Evolutionary conservation across 2,888 invertebrate species (phyloP), one percentile per base, ranked within the genome.

Genomic region (Cartodere bifasciata): DNA sequence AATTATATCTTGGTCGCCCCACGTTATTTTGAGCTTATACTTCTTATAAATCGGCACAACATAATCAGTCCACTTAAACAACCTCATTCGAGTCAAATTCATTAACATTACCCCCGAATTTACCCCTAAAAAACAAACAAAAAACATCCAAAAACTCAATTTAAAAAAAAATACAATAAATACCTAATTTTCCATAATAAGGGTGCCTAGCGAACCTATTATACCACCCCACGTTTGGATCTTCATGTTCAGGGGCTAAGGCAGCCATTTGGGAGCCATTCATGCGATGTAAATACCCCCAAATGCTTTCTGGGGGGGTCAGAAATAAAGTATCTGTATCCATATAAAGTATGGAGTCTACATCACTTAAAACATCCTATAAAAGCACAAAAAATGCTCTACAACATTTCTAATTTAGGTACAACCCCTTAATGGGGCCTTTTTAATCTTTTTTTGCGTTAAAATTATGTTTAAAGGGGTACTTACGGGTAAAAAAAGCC

Each of bases 91-190:
- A 0, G 91, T 91, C 30, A 95, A 64, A 60, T 95, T 92, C 94
- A 95, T 95, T 29, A 95, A 60, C 92, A 95, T 94, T 0, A 95
- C 91, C 20, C 94, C 95, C 1, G 94, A 92, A 63, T 95, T 95
- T 0, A 95, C 74, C 35, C 94, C 94, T 82, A 50, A 29, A 52
- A 48, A 25, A 32, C 13, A 7, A 10, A n/a, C 4, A 30, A 23
- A 12, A 16, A 2, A 11, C n/a, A 23, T 4, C 5, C 15, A 23
- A 16, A 12, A 30, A 23, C 2, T 17, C 20, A 16, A 17, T 6
- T 13, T 27, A 12, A 27, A 14, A 13, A 6, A 13, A 12, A 14
- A 6, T 14, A 27, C 6, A 6, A 27, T n/a, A 23, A 34, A 39
- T 62, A 82, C 83, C 83, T 54, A 81, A 64, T 56, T 76, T 72